Percentiles rank a stretch among this genome's conserved stretches.
Evolutionary conservation across 2,797 vertebrate species (phyloP).

Genomic region (Spheniscus humboldti): DNA sequence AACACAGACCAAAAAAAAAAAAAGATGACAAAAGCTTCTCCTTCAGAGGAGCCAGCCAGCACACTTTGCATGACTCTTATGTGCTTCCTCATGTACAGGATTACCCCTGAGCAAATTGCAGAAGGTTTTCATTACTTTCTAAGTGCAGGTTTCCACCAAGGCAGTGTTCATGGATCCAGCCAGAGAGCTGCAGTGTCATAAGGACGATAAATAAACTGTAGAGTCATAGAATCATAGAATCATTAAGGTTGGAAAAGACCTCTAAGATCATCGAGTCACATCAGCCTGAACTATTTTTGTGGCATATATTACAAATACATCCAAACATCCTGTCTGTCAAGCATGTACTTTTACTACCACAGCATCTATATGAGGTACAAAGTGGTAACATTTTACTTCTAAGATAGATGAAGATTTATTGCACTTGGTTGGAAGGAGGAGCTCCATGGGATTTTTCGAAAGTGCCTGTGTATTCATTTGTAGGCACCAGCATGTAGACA

Average conservation of each 20-base stretch:
- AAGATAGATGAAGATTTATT: background rate
- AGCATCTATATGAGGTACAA: background rate
- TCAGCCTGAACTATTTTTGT: background rate
- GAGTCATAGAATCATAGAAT: no score
- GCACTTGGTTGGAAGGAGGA: background rate
- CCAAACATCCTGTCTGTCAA: background rate
- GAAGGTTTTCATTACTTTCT: background rate
- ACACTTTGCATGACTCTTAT: background rate
- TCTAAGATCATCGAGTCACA: no score
- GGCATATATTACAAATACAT: background rate
- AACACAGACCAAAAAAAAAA: background rate
- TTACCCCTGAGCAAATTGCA: background rate
- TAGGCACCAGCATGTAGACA: background rate
- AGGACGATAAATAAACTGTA: slow-evolving; percentile 3
- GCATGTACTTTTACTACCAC: background rate
- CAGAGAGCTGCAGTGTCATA: background rate
- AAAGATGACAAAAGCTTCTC: background rate
- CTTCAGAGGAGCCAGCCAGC: background rate
- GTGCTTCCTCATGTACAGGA: background rate
- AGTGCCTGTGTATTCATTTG: background rate
- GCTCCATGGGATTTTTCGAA: background rate
- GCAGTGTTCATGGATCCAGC: background rate
- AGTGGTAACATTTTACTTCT: background rate
- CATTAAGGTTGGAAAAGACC: no score
- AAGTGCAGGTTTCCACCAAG: background rate